Conservation (phyloP, 30 jellyfish, hydroid and myxozoan species). For the Sanderia malayensis region DNA sequence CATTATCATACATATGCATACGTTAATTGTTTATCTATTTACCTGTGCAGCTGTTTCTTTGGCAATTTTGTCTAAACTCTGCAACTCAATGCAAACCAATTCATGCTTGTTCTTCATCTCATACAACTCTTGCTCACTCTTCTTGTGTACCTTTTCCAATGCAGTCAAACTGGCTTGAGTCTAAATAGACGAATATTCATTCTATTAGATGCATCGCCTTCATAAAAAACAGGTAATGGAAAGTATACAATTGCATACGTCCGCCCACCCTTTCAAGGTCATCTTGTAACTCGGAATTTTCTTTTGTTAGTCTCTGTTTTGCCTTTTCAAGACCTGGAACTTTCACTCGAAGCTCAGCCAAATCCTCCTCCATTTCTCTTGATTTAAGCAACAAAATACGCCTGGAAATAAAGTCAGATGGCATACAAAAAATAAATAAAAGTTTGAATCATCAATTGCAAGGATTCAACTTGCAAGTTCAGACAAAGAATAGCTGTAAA, state of each 20-base stretch:
- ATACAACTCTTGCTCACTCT: slow-evolving; percentile 43
- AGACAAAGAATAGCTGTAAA: too few relatives aligned
- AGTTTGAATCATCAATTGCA: too few relatives aligned
- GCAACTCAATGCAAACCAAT: slow-evolving; percentile 33
- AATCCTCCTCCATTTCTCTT: slow-evolving; percentile 54
- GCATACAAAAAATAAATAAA: too few relatives aligned
- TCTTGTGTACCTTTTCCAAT: slow-evolving; percentile 51
- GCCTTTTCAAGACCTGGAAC: slow-evolving; percentile 54
- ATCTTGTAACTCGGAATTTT: slow-evolving; percentile 53
- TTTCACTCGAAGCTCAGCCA: slow-evolving; percentile 43
- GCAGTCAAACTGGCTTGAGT: slow-evolving; percentile 46
- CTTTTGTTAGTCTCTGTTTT: slow-evolving; percentile 52
- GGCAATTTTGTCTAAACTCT: slow-evolving; percentile 26
- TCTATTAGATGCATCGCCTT: too few relatives aligned
- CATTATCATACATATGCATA: too few relatives aligned
- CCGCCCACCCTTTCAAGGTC: slow-evolving; percentile 67
- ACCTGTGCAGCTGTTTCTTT: slow-evolving; percentile 60
- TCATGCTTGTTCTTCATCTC: slow-evolving; percentile 52
- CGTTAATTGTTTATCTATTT: neutral
- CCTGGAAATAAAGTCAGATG: too few relatives aligned
- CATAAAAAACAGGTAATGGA: too few relatives aligned
- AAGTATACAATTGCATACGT: too few relatives aligned
- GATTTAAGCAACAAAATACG: slow-evolving; percentile 34
- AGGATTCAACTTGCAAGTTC: too few relatives aligned
- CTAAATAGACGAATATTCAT: too few relatives aligned